phyloP scores from a whole-genome alignment of 2,797 vertebrate species.

The Muscicapa striata region DNA sequence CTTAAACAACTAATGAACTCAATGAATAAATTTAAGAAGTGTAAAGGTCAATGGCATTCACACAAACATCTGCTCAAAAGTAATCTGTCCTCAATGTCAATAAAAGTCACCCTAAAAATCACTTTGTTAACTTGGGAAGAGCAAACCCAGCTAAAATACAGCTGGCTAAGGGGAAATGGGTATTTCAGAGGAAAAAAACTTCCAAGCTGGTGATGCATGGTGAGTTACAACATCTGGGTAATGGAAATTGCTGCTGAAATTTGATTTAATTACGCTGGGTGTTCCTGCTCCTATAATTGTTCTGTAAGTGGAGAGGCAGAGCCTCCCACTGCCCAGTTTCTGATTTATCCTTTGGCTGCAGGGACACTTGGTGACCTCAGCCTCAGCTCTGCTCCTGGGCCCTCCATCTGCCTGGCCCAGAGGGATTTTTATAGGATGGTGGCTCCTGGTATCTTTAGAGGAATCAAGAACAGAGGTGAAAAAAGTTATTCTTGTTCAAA shows the following conservation, averaged over 20 bases:
- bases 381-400: neutral
- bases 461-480: neutral
- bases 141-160: neutral
- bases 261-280: neutral
- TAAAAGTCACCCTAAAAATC: neutral
- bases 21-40: slow-evolving; percentile 18
- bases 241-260: neutral
- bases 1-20: slow-evolving; percentile 9
- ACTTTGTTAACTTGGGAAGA: neutral
- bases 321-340: neutral
- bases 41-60: slow-evolving; percentile 1
- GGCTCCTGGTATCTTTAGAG: neutral
- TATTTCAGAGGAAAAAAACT: neutral
- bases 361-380: neutral
- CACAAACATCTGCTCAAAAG: slow-evolving; percentile 15
- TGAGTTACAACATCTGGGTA: neutral
- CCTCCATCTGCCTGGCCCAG: neutral
- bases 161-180: neutral
- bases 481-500: neutral
- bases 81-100: neutral
- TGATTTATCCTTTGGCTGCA: neutral
- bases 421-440: neutral
- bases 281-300: neutral
- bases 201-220: neutral
- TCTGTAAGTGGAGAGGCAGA: neutral